These are phyloP conservation scores for Drosophila picticornis DNA, from an alignment of 2,888 invertebrate species.

Conservation along the genomic window DNA sequence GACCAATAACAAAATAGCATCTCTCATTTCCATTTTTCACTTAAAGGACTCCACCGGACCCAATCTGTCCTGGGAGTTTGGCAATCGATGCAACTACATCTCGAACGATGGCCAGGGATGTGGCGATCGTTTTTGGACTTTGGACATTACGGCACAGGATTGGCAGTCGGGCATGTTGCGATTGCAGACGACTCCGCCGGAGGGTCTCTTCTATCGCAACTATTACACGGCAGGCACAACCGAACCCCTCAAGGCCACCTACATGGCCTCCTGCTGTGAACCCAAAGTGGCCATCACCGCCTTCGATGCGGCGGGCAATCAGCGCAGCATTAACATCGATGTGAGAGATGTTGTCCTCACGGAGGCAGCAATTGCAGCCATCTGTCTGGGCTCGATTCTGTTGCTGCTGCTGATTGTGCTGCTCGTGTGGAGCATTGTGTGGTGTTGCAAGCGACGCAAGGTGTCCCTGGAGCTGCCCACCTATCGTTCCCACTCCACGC, in stretches of 20 bases:
- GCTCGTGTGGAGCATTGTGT: conserved; percentile 87
- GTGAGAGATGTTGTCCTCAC: conserved; percentile 85
- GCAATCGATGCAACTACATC: conserved; percentile 87
- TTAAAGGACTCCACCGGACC: conserved; percentile 87
- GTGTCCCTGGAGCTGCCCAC: conserved; percentile 88
- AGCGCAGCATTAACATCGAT: conserved; percentile 88
- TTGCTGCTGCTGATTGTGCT: conserved; percentile 88
- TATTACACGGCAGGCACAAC: conserved; percentile 89
- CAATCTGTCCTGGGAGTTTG: conserved; percentile 88
- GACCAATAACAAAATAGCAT: neutral
- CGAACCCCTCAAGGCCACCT: conserved; percentile 88
- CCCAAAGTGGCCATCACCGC: conserved; percentile 89
- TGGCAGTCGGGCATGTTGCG: conserved; percentile 88
- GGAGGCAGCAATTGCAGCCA: conserved; percentile 88
- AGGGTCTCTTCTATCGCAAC: conserved; percentile 88
- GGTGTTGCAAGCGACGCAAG: conserved; percentile 87
- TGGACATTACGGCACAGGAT: conserved; percentile 89
- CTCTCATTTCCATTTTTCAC: neutral
- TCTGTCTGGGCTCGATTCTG: conserved; percentile 89
- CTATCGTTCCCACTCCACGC: conserved; percentile 85
- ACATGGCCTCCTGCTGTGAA: conserved; percentile 90
- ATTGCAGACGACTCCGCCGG: conserved; percentile 86
- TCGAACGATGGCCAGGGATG: conserved; percentile 86
- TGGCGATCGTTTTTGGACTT: conserved; percentile 89
- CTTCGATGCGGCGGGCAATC: conserved; percentile 89